phyloP scores from a whole-genome alignment of 1,140 invertebrate genomes.

The Cydia splendana region DNA sequence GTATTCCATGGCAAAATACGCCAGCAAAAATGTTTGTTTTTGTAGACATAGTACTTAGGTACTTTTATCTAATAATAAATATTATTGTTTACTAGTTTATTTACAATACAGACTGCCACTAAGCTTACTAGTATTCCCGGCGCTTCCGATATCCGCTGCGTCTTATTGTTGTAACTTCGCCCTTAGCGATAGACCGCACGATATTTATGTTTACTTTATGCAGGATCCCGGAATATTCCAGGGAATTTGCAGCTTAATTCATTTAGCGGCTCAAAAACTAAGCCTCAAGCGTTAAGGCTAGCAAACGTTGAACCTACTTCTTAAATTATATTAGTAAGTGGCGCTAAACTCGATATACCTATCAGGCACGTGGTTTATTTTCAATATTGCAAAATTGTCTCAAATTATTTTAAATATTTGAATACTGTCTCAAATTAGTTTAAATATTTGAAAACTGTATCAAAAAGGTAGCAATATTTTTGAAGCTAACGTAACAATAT shows the following conservation, averaged over 20 bases:
- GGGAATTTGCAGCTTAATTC: conserved; percentile 56
- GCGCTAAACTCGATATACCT: background rate
- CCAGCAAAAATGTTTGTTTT: no score
- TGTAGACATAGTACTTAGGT: no score
- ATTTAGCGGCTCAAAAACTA: conserved; percentile 59
- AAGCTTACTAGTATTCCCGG: background rate
- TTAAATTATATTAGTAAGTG: conserved; percentile 7
- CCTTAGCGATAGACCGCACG: conserved; percentile 51
- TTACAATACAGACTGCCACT: no score
- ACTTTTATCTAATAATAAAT: no score
- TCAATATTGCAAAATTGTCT: background rate
- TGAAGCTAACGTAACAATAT: no score
- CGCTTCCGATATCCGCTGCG: conserved; percentile 14
- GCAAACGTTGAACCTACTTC: background rate
- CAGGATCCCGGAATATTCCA: conserved; percentile 54
- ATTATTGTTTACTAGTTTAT: no score
- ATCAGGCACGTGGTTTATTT: background rate
- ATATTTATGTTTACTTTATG: conserved; percentile 72
- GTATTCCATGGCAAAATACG: no score
- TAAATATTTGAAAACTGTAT: no score
- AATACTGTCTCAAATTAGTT: no score
- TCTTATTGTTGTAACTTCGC: conserved; percentile 33
- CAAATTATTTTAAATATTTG: no score
- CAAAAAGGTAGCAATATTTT: background rate
- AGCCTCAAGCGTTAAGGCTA: conserved; percentile 29